Conservation (phyloP, 2,888 invertebrate genomes). For the Tetanocera ferruginea region DNA sequence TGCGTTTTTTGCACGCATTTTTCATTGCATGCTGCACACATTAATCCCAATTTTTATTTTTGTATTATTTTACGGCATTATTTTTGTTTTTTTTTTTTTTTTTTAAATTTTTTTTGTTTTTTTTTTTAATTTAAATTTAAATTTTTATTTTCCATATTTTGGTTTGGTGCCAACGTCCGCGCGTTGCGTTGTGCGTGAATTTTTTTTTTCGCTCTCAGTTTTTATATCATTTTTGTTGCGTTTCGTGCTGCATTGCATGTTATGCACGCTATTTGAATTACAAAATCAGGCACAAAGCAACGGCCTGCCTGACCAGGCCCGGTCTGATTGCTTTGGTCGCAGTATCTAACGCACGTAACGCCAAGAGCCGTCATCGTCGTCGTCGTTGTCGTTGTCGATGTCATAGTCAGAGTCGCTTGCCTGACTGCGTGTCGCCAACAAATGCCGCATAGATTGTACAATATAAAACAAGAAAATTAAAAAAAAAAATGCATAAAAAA, state of each 20-base stretch:
- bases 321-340: not conserved
- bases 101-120: constrained; percentile 6
- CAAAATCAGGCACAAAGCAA: constrained; percentile 2
- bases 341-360: constrained; percentile 11
- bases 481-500: not conserved
- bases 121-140: constrained; percentile 16
- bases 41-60: constrained; percentile 9
- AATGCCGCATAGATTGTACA: not conserved
- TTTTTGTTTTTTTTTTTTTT: constrained; percentile 1
- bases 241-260: not conserved
- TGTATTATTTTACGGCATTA: not conserved
- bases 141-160: constrained; percentile 26
- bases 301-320: not conserved
- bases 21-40: constrained; percentile 26
- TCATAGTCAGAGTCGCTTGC: not conserved
- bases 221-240: not conserved
- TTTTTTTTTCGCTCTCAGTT: not conserved
- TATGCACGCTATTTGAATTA: constrained; percentile 16
- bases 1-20: constrained; percentile 38
- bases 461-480: not conserved
- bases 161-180: constrained; percentile 30
- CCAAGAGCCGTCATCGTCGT: not conserved
- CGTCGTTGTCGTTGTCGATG: not conserved
- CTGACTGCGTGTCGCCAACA: constrained; percentile 20
- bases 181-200: not conserved